Percentiles rank a stretch among this genome's conserved stretches.
phyloP scores from a whole-genome alignment of 2,888 invertebrate genomes.

The Oscheius onirici region DNA sequence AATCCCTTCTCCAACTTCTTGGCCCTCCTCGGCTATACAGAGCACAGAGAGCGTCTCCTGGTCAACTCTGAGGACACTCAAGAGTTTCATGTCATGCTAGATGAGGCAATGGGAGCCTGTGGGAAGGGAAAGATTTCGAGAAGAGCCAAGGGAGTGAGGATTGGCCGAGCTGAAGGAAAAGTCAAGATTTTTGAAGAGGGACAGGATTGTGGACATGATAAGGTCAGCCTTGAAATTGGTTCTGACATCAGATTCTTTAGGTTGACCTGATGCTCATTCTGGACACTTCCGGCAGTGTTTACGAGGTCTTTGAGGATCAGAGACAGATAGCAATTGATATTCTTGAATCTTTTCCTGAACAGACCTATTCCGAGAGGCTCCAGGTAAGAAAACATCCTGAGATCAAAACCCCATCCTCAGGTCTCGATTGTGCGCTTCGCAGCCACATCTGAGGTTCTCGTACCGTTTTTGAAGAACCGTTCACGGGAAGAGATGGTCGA shows the following conservation, averaged over 20 bases:
- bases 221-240: background rate
- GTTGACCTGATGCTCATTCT: slow-evolving; percentile 59
- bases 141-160: slow-evolving; percentile 13
- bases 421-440: slow-evolving; percentile 58
- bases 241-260: slow-evolving; percentile 26
- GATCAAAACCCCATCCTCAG: slow-evolving; percentile 7
- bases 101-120: slow-evolving; percentile 9
- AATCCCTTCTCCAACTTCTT: slow-evolving; percentile 33
- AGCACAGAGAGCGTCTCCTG: slow-evolving; percentile 29
- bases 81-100: slow-evolving; percentile 13
- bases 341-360: slow-evolving; percentile 35
- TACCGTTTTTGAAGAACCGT: slow-evolving; percentile 36
- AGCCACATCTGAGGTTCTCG: slow-evolving; percentile 42
- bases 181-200: slow-evolving; percentile 21
- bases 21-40: slow-evolving; percentile 46
- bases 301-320: slow-evolving; percentile 51
- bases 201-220: slow-evolving; percentile 14
- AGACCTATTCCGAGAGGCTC: slow-evolving; percentile 25
- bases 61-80: slow-evolving; percentile 27
- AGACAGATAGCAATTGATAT: slow-evolving; percentile 50
- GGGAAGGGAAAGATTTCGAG: slow-evolving; percentile 4
- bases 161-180: slow-evolving; percentile 3
- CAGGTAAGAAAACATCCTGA: slow-evolving; percentile 21
- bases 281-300: slow-evolving; percentile 62
- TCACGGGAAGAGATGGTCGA: slow-evolving; percentile 45